Evolutionary conservation across 2,888 invertebrate genomes (phyloP).

Genomic region (Bombylius major): DNA sequence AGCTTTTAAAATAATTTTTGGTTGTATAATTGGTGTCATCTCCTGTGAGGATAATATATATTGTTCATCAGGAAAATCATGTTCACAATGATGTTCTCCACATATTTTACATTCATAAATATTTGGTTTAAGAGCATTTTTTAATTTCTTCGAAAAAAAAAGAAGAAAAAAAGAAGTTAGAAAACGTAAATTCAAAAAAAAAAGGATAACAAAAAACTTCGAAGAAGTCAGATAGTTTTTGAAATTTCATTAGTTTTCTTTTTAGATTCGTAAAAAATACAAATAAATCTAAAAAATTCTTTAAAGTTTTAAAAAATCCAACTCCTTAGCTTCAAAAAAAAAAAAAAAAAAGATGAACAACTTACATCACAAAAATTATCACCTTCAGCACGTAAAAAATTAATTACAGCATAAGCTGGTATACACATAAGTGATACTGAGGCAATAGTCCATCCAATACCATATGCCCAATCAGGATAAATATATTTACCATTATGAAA

Average conservation of each 20-base stretch:
- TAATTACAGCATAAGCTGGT: constrained; percentile 66
- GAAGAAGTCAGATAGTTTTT: too few species aligned
- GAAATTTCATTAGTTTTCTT: too few species aligned
- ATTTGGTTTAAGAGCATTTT: constrained; percentile 59
- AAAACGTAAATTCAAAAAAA: not conserved
- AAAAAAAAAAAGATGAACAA: constrained; percentile 1
- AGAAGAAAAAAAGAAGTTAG: not conserved
- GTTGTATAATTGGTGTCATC: constrained; percentile 21
- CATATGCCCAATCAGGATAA: constrained; percentile 77
- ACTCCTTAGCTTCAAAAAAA: not conserved
- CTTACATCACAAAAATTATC: constrained; percentile 56
- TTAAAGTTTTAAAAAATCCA: not conserved
- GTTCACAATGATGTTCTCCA: constrained; percentile 65
- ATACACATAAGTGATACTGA: constrained; percentile 73
- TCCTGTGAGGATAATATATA: constrained; percentile 35
- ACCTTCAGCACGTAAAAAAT: constrained; percentile 58
- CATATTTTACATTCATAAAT: constrained; percentile 63
- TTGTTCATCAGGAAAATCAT: constrained; percentile 42
- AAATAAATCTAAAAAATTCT: too few species aligned
- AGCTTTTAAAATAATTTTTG: constrained; percentile 14
- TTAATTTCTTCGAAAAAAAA: constrained; percentile 49
- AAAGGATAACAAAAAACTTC: not conserved
- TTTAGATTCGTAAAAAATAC: too few species aligned
- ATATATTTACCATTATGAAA: constrained; percentile 66
- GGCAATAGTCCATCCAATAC: constrained; percentile 76